Evolutionary conservation across 2,113 vertebrate genomes (phyloP).

Genomic region (Stomatorhinus ivindoensis): DNA sequence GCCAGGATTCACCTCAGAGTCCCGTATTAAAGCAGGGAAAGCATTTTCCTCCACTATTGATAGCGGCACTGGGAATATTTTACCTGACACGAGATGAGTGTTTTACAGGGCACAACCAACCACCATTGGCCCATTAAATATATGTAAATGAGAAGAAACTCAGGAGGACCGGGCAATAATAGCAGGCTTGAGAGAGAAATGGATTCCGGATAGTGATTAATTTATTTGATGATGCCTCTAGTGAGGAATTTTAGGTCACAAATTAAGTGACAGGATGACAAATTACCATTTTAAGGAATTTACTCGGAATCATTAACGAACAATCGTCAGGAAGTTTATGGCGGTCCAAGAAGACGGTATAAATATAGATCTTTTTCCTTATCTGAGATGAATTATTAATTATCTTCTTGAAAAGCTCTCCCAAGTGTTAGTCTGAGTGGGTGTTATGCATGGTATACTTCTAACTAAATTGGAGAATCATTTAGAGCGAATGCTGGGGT

Average conservation of each 20-base stretch:
- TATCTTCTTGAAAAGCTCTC: constrained; percentile 72
- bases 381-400: constrained; percentile 89
- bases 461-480: constrained; percentile 80
- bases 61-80: constrained; percentile 91
- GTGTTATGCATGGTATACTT: constrained; percentile 81
- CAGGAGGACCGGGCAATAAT: constrained; percentile 91
- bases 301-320: constrained; percentile 99
- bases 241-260: constrained; percentile 99
- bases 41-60: constrained; percentile 82
- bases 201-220: constrained; percentile 99
- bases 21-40: constrained; percentile 64
- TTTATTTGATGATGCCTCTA: constrained; percentile 99
- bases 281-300: constrained; percentile 99
- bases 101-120: constrained; percentile 89
- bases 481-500: constrained; percentile 66
- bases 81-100: constrained; percentile 90
- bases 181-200: constrained; percentile 98
- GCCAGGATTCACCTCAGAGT: constrained; percentile 72
- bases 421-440: constrained; percentile 61
- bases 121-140: constrained; percentile 99
- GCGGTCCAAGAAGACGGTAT: constrained; percentile 82
- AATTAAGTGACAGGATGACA: constrained; percentile 99
- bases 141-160: constrained; percentile 99
- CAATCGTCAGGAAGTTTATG: constrained; percentile 99
- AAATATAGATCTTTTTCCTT: constrained; percentile 89